These are phyloP conservation scores for Oreonectes daqikongensis DNA, from an alignment of 2,797 vertebrate genomes.

Conservation along the genomic window DNA sequence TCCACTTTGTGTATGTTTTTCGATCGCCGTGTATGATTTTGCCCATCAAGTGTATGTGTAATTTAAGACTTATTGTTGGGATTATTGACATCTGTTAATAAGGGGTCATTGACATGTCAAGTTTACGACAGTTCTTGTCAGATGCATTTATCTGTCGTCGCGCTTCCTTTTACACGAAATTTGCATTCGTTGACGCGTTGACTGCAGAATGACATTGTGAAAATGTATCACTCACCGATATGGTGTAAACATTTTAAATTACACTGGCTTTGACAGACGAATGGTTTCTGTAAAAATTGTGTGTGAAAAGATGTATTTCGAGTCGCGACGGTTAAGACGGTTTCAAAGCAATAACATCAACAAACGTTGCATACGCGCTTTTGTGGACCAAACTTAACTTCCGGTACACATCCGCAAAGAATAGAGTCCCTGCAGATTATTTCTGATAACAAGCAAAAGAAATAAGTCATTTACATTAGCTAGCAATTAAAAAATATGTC, in stretches of 20 bases:
- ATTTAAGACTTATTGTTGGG: not conserved
- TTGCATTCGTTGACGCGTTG: not conserved
- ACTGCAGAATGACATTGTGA: not conserved
- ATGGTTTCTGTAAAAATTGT: not conserved
- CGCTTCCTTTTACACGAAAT: not conserved
- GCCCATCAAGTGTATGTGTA: not conserved
- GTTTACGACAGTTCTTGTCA: not conserved
- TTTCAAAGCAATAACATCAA: no score
- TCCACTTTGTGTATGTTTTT: no score
- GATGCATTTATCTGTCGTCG: constrained; percentile 12
- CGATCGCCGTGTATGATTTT: no score
- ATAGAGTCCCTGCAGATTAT: no score
- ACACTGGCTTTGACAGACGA: not conserved
- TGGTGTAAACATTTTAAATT: not conserved
- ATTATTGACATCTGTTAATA: not conserved
- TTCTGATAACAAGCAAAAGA: no score
- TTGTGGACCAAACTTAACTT: no score
- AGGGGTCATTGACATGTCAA: not conserved
- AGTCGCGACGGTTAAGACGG: no score
- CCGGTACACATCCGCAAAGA: no score
- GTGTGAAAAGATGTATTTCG: not conserved
- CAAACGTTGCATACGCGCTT: no score
- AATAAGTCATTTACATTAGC: no score
- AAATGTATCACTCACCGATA: not conserved
- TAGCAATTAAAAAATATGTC: no score